Base-by-base conservation (phyloP, 1,140 invertebrate genomes). In the Tetramorium simillimum region DNA sequence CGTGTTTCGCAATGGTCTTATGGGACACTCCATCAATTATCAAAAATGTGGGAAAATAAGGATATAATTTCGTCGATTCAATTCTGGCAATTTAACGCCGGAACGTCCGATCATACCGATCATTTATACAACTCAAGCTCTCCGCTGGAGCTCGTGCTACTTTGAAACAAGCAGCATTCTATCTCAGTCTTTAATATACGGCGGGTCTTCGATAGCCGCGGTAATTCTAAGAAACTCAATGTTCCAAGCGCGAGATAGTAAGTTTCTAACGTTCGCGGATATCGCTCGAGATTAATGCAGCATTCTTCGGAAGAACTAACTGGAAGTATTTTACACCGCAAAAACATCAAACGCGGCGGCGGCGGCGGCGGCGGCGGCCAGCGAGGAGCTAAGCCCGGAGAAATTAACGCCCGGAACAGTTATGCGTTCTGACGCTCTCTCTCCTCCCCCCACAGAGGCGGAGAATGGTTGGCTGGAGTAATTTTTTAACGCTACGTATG, bases 401-500 rank as follows among this genome's bases (percentile, higher is more conserved):
- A 82, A 86, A 86, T 86, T 80, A 86, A 84, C 76, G 62, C 76
- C 28, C 60, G 40, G 49, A 33, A 40, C 37, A 56, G 60, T 65
- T 63, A 65, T 77, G 33, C 60, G 24, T 69, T 67, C 28, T 80
- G 43, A 49, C 77, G 10, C 60, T 37, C n/a, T n/a, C n/a, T n/a
- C n/a, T 21, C 24, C 40, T 43, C 2, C 49, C 33, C 33, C 33
- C 33, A 24, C 51, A 24, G 14, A 69, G 6, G 6, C 40, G 18
- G 24, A 33, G 33, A 49, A 18, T 28, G 40, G 40, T 9, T 33
- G 24, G 69, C 65, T 46, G 37, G 53, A 46, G 40, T 82, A 82
- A 84, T 84, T 75, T 84, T 75, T 84, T 75, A 73, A 82, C 53
- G 80, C 80, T 84, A 58, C 78, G 21, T 21, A 75, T 75, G n/a